A percentile compares a stretch with the other conserved stretches of the same genome.
Conservation (phyloP, 2,113 vertebrate species). For the Nyctibius bracteatus region DNA sequence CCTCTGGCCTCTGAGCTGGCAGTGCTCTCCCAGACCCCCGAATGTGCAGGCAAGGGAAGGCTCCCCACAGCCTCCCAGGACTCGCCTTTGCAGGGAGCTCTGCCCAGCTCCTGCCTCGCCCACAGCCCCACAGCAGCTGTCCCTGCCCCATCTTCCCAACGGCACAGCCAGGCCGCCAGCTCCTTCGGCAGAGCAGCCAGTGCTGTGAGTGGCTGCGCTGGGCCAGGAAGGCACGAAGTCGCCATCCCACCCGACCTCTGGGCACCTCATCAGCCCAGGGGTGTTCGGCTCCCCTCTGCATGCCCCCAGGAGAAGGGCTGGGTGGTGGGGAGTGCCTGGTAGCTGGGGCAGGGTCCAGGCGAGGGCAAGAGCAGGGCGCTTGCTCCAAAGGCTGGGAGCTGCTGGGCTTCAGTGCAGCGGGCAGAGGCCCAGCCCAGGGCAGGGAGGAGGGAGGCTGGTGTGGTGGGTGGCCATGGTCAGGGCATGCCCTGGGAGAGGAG, state of each 20-base stretch:
- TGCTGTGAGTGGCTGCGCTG: accelerated
- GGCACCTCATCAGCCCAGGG: not conserved
- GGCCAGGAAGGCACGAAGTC: not conserved
- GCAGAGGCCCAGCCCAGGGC: not conserved
- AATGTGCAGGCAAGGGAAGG: not conserved
- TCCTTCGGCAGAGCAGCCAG: not conserved
- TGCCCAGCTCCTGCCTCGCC: not conserved
- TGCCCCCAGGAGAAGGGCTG: not conserved
- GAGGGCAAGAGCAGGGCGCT: not conserved
- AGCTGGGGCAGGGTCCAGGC: not conserved
- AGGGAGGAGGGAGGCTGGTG: not conserved
- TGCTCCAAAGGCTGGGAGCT: accelerated
- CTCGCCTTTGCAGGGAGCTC: not conserved
- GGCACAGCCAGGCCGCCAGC: accelerated
- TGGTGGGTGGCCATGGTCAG: accelerated
- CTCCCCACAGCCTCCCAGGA: not conserved
- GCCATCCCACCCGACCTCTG: not conserved
- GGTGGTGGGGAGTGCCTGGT: not conserved
- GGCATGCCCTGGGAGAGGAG: not conserved
- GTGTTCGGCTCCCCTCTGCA: no score
- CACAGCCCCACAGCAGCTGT: not conserved
- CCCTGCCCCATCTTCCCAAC: accelerated
- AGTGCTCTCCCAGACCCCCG: not conserved
- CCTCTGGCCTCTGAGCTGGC: not conserved
- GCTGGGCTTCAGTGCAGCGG: not conserved